Evolutionary conservation across 2,797 vertebrate species (phyloP), one percentile per base, ranked within the genome.

Genomic region (Tokudaia tokunoshimensis): DNA sequence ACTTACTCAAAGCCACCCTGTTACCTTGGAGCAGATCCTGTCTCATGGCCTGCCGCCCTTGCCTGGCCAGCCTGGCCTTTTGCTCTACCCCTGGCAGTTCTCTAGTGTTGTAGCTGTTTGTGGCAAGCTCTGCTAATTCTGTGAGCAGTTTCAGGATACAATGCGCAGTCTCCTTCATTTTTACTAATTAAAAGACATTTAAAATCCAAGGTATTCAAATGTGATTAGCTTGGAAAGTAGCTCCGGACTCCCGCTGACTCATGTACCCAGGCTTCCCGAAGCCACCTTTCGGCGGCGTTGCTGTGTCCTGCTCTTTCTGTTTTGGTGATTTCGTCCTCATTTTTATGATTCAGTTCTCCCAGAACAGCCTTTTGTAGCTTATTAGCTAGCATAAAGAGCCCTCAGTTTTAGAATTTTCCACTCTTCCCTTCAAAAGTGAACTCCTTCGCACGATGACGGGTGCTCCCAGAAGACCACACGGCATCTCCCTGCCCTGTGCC

Each of bases 331-430:
- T 72, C 24, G 44, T 41, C 37, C 81, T 78, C 31, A 19, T 89
- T 89, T 79, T 79, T 80, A 1, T 83, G 80, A 84, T 81, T 94
- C 52, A 29, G 0, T 83, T 88, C 94, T 34, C 83, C 70, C 47
- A 79, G 81, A 89, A n/a, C 3, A 72, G 44, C 80, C 74, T 94
- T 90, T 84, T 93, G 26, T 80, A 59, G 55, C 91, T 94, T 67
- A 24, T 89, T 57, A 76, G 44, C 31, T 15, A 55, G 24, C 24
- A 83, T 67, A 57, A 26, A 93, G 74, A 89, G 11, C 89, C 52
- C 37, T 89, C 61, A 83, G 86, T 84, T 92, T 70, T 24, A 91
- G 92, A 76, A 84, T 70, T 91, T 92, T 67, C 59, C 44, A 91
- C 13, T 80, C 90, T 83, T 87, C 83, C 82, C 81, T 70, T 95